phyloP scores from a whole-genome alignment of 2,888 invertebrate genomes.

The Pseudeuparius sepicola region DNA sequence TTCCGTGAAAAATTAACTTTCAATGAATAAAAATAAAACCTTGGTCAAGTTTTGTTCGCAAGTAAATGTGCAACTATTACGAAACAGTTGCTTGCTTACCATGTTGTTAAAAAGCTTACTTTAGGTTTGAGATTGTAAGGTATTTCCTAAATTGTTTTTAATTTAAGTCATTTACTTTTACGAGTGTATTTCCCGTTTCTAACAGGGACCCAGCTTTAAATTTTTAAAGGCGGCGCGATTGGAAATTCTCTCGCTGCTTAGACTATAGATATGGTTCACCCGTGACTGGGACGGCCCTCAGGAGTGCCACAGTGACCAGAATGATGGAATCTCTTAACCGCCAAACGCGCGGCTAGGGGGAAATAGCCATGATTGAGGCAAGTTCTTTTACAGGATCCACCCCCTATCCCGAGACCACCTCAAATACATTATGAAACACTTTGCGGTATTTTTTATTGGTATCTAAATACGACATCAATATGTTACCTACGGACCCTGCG shows the following conservation, averaged over 20 bases:
- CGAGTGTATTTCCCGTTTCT: too few species aligned
- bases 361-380: constrained; percentile 43
- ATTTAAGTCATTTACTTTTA: too few species aligned
- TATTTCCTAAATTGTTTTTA: too few species aligned
- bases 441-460: constrained; percentile 41
- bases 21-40: too few species aligned
- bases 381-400: constrained; percentile 23
- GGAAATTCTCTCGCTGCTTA: not conserved
- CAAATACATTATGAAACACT: constrained; percentile 40
- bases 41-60: too few species aligned
- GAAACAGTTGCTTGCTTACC: too few species aligned
- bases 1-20: too few species aligned
- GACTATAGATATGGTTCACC: constrained; percentile 38
- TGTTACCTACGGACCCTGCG: too few species aligned
- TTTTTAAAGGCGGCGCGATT: not conserved
- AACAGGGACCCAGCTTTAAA: too few species aligned
- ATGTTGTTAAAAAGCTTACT: too few species aligned
- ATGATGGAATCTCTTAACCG: constrained; percentile 44
- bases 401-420: constrained; percentile 24
- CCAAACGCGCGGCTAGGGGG: constrained; percentile 41
- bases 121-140: too few species aligned
- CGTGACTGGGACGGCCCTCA: constrained; percentile 40
- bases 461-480: constrained; percentile 41
- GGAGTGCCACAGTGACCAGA: constrained; percentile 41
- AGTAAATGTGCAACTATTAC: too few species aligned